A percentile compares a stretch with the other conserved stretches of the same genome.
phyloP scores from a whole-genome alignment of 1,140 invertebrate species.

The Spodoptera frugiperda region DNA sequence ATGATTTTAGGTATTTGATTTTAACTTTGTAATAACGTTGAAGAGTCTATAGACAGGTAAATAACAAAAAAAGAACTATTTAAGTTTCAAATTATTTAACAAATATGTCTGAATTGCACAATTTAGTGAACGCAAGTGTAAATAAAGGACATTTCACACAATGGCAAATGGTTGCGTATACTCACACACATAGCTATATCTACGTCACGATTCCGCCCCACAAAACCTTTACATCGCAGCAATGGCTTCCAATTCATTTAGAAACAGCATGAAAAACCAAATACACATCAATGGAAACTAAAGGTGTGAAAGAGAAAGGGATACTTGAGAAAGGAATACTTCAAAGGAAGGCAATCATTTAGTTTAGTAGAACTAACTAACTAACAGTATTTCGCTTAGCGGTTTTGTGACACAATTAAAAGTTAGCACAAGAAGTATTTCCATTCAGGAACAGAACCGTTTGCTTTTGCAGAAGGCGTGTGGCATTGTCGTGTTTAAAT shows the following conservation, averaged over 20 bases:
- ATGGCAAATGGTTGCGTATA: conserved; percentile 30
- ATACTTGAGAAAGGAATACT: too few relatives aligned
- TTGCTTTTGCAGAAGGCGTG: conserved; percentile 2
- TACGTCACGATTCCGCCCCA: conserved; percentile 29
- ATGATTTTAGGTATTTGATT: not conserved
- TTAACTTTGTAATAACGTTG: not conserved
- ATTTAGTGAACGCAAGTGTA: conserved; percentile 17
- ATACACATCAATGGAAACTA: not conserved
- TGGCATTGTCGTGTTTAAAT: not conserved
- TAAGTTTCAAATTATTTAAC: too few relatives aligned
- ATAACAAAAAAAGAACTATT: too few relatives aligned
- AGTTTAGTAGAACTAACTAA: not conserved
- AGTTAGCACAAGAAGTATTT: not conserved
- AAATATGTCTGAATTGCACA: not conserved
- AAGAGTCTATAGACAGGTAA: not conserved
- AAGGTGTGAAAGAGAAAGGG: not conserved
- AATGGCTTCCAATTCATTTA: conserved; percentile 20
- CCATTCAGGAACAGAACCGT: not conserved
- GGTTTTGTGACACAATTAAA: not conserved
- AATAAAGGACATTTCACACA: conserved; percentile 39
- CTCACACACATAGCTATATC: not conserved
- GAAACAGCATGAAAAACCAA: not conserved
- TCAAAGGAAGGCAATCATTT: not conserved
- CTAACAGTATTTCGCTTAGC: not conserved
- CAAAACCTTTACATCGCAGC: conserved; percentile 37